phyloP scores from a whole-genome alignment of 2,797 vertebrate genomes.

The Rhadinocentrus ornatus region DNA sequence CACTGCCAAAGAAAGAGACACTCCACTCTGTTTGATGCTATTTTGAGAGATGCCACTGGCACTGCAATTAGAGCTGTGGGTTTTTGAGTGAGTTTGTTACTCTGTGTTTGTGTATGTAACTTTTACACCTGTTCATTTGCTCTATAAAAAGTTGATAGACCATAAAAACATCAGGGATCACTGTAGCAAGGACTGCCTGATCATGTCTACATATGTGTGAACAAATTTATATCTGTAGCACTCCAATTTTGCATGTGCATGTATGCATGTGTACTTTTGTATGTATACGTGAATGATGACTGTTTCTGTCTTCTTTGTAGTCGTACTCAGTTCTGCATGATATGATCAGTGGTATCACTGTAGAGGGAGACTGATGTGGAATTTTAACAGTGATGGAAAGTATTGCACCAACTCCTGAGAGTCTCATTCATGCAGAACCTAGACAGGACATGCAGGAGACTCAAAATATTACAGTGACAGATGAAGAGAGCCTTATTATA shows the following conservation, averaged over 20 bases:
- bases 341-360: constrained; percentile 63
- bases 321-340: constrained; percentile 55
- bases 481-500: constrained; percentile 38
- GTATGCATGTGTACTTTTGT: constrained; percentile 14
- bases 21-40: constrained; percentile 72
- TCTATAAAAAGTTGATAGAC: constrained; percentile 50
- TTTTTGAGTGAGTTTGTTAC: constrained; percentile 19
- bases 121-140: constrained; percentile 60
- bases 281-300: constrained; percentile 27
- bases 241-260: constrained; percentile 6
- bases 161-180: constrained; percentile 37
- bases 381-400: constrained; percentile 75
- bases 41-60: constrained; percentile 65
- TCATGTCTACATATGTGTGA: neutral
- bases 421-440: constrained; percentile 66
- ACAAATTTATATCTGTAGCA: neutral
- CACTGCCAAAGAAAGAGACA: constrained; percentile 38
- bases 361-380: constrained; percentile 70
- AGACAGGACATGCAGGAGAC: constrained; percentile 53
- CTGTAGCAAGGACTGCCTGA: constrained; percentile 19
- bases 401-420: constrained; percentile 74
- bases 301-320: constrained; percentile 44
- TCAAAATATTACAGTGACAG: constrained; percentile 46
- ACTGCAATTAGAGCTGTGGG: constrained; percentile 43
- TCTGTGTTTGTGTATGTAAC: constrained; percentile 4